Evolutionary conservation across 2,888 invertebrate species (phyloP).

Genomic region (Oscheius sp.): DNA sequence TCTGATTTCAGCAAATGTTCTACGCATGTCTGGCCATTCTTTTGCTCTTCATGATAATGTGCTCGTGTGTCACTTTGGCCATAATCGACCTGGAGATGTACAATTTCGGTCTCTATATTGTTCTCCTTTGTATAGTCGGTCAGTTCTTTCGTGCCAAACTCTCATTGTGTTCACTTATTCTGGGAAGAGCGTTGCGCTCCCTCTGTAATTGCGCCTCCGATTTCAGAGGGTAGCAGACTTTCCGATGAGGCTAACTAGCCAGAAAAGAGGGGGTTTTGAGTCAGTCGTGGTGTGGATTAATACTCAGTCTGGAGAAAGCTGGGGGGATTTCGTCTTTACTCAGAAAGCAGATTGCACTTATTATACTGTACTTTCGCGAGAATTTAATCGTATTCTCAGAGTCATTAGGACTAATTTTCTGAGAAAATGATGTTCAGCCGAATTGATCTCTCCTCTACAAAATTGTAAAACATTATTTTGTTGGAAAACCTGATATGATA

Average conservation of each 20-base stretch:
- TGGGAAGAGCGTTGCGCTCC: background rate
- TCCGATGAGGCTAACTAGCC: conserved; percentile 6
- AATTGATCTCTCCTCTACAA: too few relatives aligned
- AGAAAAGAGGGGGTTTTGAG: too few relatives aligned
- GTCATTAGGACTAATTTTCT: too few relatives aligned
- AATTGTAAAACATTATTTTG: too few relatives aligned
- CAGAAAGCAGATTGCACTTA: too few relatives aligned
- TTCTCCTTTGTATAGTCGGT: conserved; percentile 69
- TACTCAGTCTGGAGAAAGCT: too few relatives aligned
- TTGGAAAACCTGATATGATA: too few relatives aligned
- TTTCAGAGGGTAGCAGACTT: conserved; percentile 12
- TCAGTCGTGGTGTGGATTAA: too few relatives aligned
- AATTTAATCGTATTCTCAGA: too few relatives aligned
- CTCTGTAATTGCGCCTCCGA: conserved; percentile 23
- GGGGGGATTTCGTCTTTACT: too few relatives aligned
- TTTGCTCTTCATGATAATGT: conserved; percentile 62
- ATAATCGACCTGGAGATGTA: conserved; percentile 69
- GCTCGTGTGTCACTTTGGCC: conserved; percentile 65
- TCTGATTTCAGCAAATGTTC: conserved; percentile 57
- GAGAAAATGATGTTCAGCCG: too few relatives aligned
- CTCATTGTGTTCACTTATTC: conserved; percentile 17
- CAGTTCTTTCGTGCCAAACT: conserved; percentile 32
- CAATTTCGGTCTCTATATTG: conserved; percentile 69
- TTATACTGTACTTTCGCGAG: too few relatives aligned
- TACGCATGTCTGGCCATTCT: conserved; percentile 69